Percentiles rank a stretch among this genome's conserved stretches.
phyloP scores from a whole-genome alignment of 2,888 invertebrate species.

The Ommatoiulus sabulosus region DNA sequence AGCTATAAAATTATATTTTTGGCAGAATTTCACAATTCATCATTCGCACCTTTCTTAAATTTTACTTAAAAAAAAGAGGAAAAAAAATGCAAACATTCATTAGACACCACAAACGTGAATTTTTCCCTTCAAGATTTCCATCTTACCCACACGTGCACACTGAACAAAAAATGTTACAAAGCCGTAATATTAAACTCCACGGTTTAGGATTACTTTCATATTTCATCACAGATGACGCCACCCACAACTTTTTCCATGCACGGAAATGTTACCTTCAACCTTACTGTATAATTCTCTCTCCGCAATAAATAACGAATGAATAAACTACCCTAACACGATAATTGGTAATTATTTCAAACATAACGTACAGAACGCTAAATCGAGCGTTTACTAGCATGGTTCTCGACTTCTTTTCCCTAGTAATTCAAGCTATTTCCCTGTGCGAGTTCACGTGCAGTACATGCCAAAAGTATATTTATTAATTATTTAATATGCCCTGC shows the following conservation, averaged over 20 bases:
- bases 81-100: neutral
- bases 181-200: too few relatives aligned
- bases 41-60: neutral
- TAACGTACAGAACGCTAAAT: too few relatives aligned
- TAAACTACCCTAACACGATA: too few relatives aligned
- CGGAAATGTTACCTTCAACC: neutral
- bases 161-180: too few relatives aligned
- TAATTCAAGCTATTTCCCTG: too few relatives aligned
- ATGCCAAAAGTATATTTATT: slow-evolving; percentile 26
- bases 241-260: too few relatives aligned
- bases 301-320: too few relatives aligned
- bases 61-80: neutral
- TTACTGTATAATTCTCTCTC: too few relatives aligned
- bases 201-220: too few relatives aligned
- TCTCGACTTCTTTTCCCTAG: too few relatives aligned
- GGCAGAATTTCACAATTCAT: neutral
- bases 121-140: neutral
- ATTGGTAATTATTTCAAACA: neutral
- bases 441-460: neutral
- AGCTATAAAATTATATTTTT: neutral
- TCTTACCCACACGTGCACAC: neutral
- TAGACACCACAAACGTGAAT: neutral
- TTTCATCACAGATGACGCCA: too few relatives aligned
- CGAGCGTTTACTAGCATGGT: too few relatives aligned
- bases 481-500: slow-evolving; percentile 19